Percentiles rank a stretch among this genome's conserved stretches.
These are phyloP conservation scores for Ichneumoninae sp. DNA, from an alignment of 2,888 invertebrate species.

Conservation along the genomic window DNA sequence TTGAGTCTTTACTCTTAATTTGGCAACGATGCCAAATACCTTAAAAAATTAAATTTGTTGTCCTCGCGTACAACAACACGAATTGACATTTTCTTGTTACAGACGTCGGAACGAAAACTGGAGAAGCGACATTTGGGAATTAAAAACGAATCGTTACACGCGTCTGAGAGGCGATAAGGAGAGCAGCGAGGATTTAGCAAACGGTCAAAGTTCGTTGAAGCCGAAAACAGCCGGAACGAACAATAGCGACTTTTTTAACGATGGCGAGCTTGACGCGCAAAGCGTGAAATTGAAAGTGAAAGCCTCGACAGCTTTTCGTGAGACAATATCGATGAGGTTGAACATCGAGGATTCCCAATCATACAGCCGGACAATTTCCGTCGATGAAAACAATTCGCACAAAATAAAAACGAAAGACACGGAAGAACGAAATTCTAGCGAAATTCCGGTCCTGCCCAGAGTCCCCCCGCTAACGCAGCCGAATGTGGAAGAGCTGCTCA, in stretches of 20 bases:
- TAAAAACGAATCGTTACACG: slow-evolving; percentile 20
- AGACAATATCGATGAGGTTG: slow-evolving; percentile 47
- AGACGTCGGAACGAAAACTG: slow-evolving; percentile 33
- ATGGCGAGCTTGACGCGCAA: neutral
- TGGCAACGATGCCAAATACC: no score
- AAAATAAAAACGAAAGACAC: neutral
- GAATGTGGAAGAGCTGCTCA: slow-evolving; percentile 62
- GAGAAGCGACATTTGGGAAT: slow-evolving; percentile 26
- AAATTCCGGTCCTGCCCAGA: neutral
- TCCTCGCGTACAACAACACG: no score
- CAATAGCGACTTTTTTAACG: neutral
- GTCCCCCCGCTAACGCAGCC: slow-evolving; percentile 52
- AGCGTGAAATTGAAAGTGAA: slow-evolving; percentile 11
- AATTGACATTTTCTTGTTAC: neutral
- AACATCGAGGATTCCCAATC: slow-evolving; percentile 24
- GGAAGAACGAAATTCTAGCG: neutral
- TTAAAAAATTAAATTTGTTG: no score
- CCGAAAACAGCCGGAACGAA: neutral
- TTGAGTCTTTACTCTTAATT: no score
- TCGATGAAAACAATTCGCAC: neutral
- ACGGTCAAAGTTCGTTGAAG: neutral
- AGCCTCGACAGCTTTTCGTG: slow-evolving; percentile 15
- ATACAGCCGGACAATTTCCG: neutral
- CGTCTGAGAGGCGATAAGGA: slow-evolving; percentile 1
- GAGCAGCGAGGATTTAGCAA: slow-evolving; percentile 8